A percentile compares a stretch with the other conserved stretches of the same genome.
These are phyloP conservation scores for Lagorchestes hirsutus DNA, from an alignment of 2,797 vertebrate genomes.

Conservation along the genomic window DNA sequence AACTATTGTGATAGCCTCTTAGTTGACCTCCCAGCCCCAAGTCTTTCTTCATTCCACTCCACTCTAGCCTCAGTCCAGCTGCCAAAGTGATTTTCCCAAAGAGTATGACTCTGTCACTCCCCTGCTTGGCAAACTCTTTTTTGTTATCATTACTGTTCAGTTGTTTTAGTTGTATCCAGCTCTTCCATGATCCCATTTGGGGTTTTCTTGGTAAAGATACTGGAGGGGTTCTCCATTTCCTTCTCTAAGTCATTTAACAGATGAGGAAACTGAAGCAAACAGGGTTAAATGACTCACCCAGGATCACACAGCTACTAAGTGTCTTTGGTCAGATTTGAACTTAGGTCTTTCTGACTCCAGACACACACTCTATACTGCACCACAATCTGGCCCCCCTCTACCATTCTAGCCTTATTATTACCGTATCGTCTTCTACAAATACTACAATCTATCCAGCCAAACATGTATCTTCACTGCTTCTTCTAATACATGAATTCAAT, in stretches of 20 bases:
- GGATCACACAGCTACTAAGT: not conserved
- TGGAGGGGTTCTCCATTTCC: not conserved
- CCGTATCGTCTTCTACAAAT: not conserved
- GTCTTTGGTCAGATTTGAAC: not conserved
- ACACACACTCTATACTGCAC: not conserved
- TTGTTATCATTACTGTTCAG: not conserved
- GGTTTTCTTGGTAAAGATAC: not conserved
- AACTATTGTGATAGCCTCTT: not conserved
- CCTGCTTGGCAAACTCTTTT: not conserved
- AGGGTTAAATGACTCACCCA: not conserved
- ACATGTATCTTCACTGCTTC: not conserved
- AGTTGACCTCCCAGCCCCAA: not conserved
- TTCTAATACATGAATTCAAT: not conserved
- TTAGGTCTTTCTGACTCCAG: not conserved
- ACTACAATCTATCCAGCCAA: not conserved
- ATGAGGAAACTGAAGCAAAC: not conserved
- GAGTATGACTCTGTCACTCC: not conserved
- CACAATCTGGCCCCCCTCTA: not conserved
- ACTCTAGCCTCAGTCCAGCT: not conserved
- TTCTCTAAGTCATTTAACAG: not conserved
- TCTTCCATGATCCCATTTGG: not conserved
- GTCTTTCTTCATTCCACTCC: not conserved
- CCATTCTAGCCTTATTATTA: not conserved
- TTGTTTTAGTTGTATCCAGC: not conserved
- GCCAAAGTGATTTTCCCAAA: not conserved